Evolutionary conservation across 2,113 vertebrate genomes (phyloP).

Genomic region (Pontoporia blainvillei): DNA sequence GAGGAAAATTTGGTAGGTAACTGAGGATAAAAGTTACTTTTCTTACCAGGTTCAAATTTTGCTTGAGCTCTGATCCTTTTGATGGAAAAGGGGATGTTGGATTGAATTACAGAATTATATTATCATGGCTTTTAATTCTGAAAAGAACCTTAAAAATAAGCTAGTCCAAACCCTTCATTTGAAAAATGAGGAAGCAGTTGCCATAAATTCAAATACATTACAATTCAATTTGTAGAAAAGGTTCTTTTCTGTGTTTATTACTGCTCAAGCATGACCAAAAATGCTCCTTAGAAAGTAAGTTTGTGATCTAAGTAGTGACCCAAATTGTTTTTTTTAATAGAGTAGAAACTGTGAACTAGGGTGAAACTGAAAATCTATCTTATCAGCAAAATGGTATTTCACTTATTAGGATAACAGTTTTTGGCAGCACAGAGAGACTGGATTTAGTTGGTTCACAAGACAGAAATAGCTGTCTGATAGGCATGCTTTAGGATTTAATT

Average conservation of each 20-base stretch:
- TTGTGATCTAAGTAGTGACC: neutral
- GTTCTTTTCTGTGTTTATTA: neutral
- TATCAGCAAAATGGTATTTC: conserved; percentile 22
- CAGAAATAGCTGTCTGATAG: conserved; percentile 12
- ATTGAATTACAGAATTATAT: neutral
- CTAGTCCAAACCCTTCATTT: neutral
- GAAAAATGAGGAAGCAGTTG: neutral
- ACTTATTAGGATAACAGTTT: neutral
- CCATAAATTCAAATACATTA: neutral
- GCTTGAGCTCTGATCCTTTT: neutral
- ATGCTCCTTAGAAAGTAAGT: conserved; percentile 10
- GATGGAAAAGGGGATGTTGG: neutral
- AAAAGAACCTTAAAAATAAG: neutral
- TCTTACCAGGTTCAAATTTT: neutral
- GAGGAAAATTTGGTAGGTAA: neutral
- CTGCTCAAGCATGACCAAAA: neutral
- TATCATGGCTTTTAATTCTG: conserved; percentile 38
- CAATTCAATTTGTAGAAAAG: neutral
- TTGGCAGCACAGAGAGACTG: neutral
- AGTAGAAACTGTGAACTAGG: neutral
- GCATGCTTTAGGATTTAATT: conserved; percentile 2
- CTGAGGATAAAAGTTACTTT: neutral
- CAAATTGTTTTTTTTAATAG: conserved; percentile 6
- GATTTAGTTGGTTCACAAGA: neutral
- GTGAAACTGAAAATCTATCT: neutral